Evolutionary conservation across 2,888 invertebrate species (phyloP).

Genomic region (Hypomecis atomaria): DNA sequence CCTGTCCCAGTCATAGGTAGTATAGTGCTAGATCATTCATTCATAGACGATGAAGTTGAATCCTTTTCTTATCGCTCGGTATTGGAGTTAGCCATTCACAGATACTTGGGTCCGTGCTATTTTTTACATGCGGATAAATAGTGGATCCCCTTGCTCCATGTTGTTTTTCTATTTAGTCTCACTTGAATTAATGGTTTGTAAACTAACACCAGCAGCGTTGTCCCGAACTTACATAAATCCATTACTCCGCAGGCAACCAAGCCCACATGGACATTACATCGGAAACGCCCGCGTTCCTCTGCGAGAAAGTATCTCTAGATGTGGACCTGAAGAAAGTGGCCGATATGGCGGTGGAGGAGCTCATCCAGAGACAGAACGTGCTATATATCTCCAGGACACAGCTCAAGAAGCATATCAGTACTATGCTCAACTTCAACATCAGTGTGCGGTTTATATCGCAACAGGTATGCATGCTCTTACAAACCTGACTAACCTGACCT

Average conservation of each 20-base stretch:
- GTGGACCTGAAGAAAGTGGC: slow-evolving; percentile 95
- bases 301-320: slow-evolving; percentile 95
- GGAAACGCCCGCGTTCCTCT: slow-evolving; percentile 95
- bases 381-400: slow-evolving; percentile 94
- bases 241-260: slow-evolving; percentile 57
- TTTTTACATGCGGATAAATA: too few relatives aligned
- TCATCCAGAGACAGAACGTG: slow-evolving; percentile 92
- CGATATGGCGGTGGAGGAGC: slow-evolving; percentile 94
- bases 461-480: slow-evolving; percentile 85
- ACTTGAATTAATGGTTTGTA: too few relatives aligned
- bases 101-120: too few relatives aligned
- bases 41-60: too few relatives aligned
- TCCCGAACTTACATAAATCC: neutral
- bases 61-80: too few relatives aligned
- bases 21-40: too few relatives aligned
- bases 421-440: slow-evolving; percentile 95
- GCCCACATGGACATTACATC: slow-evolving; percentile 82
- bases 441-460: slow-evolving; percentile 96
- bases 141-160: too few relatives aligned
- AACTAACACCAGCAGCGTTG: too few relatives aligned
- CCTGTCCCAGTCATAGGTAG: too few relatives aligned
- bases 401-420: slow-evolving; percentile 95
- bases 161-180: too few relatives aligned
- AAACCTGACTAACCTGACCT: too few relatives aligned
- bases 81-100: too few relatives aligned